Conservation (phyloP, 2,888 invertebrate genomes). For the Cerceris rybyensis region DNA sequence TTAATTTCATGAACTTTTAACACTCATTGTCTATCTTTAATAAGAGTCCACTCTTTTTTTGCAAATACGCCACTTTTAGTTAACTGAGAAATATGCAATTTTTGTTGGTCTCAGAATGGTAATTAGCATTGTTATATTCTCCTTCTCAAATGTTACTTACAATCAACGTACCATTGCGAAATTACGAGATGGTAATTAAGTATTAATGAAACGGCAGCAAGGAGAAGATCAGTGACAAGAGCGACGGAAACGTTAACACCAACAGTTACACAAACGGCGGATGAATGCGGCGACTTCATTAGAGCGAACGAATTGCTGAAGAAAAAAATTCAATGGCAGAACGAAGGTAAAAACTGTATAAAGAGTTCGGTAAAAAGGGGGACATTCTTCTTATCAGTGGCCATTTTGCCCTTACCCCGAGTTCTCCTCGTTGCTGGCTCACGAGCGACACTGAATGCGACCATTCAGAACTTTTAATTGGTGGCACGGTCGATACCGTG, state of each 20-base stretch:
- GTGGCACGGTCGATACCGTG: constrained; percentile 17
- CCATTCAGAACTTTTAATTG: constrained; percentile 53
- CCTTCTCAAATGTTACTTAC: too few species aligned
- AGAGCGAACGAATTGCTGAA: constrained; percentile 69
- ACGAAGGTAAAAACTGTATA: constrained; percentile 63
- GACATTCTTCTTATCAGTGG: constrained; percentile 5
- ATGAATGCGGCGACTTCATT: constrained; percentile 64
- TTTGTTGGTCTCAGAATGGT: too few species aligned
- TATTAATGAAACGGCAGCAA: constrained; percentile 24
- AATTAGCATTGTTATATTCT: too few species aligned
- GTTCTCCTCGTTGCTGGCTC: neutral
- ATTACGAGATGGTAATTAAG: constrained; percentile 13
- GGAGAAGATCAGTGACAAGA: neutral
- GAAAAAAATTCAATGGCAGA: constrained; percentile 65
- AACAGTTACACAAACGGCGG: constrained; percentile 26
- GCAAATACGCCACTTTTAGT: too few species aligned
- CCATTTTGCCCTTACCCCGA: constrained; percentile 1
- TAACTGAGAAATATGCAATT: too few species aligned
- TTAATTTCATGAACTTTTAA: too few species aligned
- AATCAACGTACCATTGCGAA: neutral
- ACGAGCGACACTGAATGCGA: constrained; percentile 19
- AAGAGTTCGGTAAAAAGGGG: neutral
- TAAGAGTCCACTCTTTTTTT: too few species aligned
- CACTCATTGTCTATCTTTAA: too few species aligned
- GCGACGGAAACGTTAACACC: constrained; percentile 26